Evolutionary conservation across 2,797 vertebrate genomes (phyloP), one percentile per base, ranked within the genome.

Genomic region (Hapalemur alaotrensis): DNA sequence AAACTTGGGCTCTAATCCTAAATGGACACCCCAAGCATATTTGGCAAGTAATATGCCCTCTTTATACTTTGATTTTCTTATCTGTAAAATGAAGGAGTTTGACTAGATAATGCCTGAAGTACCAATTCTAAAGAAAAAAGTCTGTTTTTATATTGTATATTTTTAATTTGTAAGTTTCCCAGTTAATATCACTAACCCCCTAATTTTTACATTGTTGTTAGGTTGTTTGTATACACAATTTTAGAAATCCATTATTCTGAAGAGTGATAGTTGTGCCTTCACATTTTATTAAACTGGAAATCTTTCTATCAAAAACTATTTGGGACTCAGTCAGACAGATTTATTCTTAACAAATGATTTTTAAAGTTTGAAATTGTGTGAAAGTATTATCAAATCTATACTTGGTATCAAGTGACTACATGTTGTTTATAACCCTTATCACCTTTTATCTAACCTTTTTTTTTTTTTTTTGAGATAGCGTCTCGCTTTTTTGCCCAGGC

Each of bases 271-370:
- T 89, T 94, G 10, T 92, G 4, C 41, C 72, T 93, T 61, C 18
- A 72, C 25, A 57, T 93, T 94, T 96, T 76, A 91, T 89, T 95
- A 91, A 96, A 93, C 28, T 96, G 25, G 30, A 95, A 92, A 89
- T 95, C 50, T 96, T 87, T 93, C 25, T 85, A 14, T 82, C 91
- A 89, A 38, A 94, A 88, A 54, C 12, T 86, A 57, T 70, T 86
- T 88, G 43, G 15, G 20, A n/a, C 43, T 82, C 25, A 81, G 48
- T 50, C 38, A 59, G 41, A 43, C 35, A 15, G 57, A n/a, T 13
- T 80, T 90, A 80, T 35, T 30, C n/a, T 54, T 14, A 2, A 70
- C 13, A 65, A 85, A 38, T 85, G 35, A 85, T 85, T 94, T 89
- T 93, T 85, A 67, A 95, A 80, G 65, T 86, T 54, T 85, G 65